These are phyloP conservation scores for Hybos culiciformis DNA, from an alignment of 2,888 invertebrate genomes.

Conservation along the genomic window DNA sequence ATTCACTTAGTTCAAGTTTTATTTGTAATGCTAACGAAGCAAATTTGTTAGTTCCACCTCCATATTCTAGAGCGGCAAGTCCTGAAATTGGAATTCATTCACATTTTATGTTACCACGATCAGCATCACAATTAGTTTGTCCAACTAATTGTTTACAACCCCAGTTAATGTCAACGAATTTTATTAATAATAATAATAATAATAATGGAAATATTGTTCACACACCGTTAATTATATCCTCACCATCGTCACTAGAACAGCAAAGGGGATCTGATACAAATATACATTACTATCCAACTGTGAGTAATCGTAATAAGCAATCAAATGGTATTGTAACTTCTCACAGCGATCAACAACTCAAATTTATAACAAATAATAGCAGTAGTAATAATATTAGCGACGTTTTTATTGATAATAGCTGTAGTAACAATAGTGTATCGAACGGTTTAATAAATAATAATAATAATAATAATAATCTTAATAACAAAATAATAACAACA, in stretches of 20 bases:
- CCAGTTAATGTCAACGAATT: slow-evolving; percentile 7
- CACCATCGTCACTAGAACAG: slow-evolving; percentile 10
- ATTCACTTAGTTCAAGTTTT: slow-evolving; percentile 76
- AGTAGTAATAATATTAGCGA: slow-evolving; percentile 33
- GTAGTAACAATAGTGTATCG: slow-evolving; percentile 20
- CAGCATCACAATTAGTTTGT: slow-evolving; percentile 45
- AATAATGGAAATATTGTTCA: slow-evolving; percentile 11
- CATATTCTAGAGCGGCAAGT: slow-evolving; percentile 67
- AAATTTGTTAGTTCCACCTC: slow-evolving; percentile 69
- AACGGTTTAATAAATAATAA: too few relatives aligned
- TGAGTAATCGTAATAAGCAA: too few relatives aligned
- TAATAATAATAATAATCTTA: too few relatives aligned
- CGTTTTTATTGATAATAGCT: slow-evolving; percentile 33
- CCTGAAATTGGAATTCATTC: slow-evolving; percentile 47
- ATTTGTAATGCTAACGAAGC: slow-evolving; percentile 79
- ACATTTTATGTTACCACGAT: slow-evolving; percentile 38
- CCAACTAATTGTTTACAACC: slow-evolving; percentile 17
- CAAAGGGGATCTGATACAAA: slow-evolving; percentile 18
- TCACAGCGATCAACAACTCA: slow-evolving; percentile 35
- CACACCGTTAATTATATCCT: slow-evolving; percentile 13
- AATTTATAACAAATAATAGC: slow-evolving; percentile 29
- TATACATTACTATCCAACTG: slow-evolving; percentile 14
- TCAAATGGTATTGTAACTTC: too few relatives aligned
- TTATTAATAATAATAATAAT: background rate
- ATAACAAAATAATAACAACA: too few relatives aligned